Evolutionary conservation across 2,797 vertebrate species (phyloP), one percentile per base, ranked within the genome.

Genomic region (Todus mexicanus): DNA sequence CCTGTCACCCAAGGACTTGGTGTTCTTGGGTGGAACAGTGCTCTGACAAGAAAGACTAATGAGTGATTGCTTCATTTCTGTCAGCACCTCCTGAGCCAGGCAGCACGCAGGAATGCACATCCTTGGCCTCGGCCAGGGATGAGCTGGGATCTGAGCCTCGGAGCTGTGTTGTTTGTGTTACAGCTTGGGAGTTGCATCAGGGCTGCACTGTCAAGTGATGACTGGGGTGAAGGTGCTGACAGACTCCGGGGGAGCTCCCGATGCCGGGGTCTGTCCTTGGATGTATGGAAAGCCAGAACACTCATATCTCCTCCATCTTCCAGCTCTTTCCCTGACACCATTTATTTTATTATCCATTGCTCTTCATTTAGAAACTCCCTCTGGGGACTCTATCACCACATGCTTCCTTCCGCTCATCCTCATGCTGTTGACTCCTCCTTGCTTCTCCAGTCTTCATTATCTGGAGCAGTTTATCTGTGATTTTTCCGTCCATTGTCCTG

Each of bases 171-270:
- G 87, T 51, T 92, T 79, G 50, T 50, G 40, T 57, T 85, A 35
- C 56, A 29, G 92, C 37, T 19, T 43, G 64, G 23, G 63, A 74
- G 5, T 31, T 12, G 50, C 26, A 50, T n/a, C 7, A 45, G 92
- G 84, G 88, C 84, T 47, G 42, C 53, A 74, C 83, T 87, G 88
- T 22, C 45, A 13, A 84, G 42, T 26, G 86, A 88, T 51, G 92
- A 68, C 81, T 86, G 73, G 45, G 47, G 3, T 54, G 61, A 59
- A 92, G 83, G 70, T 73, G 91, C 85, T 93, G 92, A 95, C 91
- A 82, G 85, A 23, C 60, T 71, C 89, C 4, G 0, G 33, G 71
- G 53, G 64, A 89, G 92, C 70, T 94, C 84, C 83, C 11, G 71
- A 73, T 92, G 89, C 87, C 6, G n/a, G 33, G 72, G 68, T 74